Base-by-base conservation (phyloP, 2,888 invertebrate species). In the Parapristionchus giblindavisi region DNA sequence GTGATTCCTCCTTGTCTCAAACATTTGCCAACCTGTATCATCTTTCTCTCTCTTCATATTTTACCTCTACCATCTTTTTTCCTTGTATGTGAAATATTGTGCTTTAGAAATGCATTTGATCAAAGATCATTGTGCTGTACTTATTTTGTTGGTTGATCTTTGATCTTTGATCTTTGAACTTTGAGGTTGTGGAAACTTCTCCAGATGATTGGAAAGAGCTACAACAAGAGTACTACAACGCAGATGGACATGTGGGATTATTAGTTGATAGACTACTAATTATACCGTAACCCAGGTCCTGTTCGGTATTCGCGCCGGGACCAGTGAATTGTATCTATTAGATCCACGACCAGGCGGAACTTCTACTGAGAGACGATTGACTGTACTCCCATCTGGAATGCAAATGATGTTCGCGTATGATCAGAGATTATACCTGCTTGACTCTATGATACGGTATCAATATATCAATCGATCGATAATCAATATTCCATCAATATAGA, bases 121-220 rank as follows among this genome's bases (percentile, higher is more conserved):
- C n/a, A n/a, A n/a, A n/a, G n/a, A n/a, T n/a, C n/a, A n/a, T n/a
- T n/a, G n/a, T n/a, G n/a, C n/a, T n/a, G n/a, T n/a, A n/a, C n/a
- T n/a, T n/a, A n/a, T n/a, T n/a, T n/a, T n/a, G n/a, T n/a, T n/a
- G n/a, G n/a, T n/a, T n/a, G n/a, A n/a, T n/a, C n/a, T n/a, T n/a
- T n/a, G n/a, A n/a, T n/a, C n/a, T n/a, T n/a, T n/a, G n/a, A n/a
- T n/a, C n/a, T n/a, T n/a, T n/a, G n/a, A n/a, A n/a, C n/a, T n/a
- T n/a, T n/a, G 1, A 70, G 70, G 54, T 29, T 38, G 70, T 70
- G 2, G 70, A 70, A 36, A 70, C 70, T 0, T 70, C 70, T 1
- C 54, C 70, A 17, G 70, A 70, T 27, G 70, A 70, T 21, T 70
- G 70, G 70, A 54, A 70, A 29, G 70, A 70, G 14, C 70, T 70